Evolutionary conservation across 1,140 invertebrate genomes (phyloP), one percentile per base, ranked within the genome.

Genomic region (Brachionus asplanchnoidis): DNA sequence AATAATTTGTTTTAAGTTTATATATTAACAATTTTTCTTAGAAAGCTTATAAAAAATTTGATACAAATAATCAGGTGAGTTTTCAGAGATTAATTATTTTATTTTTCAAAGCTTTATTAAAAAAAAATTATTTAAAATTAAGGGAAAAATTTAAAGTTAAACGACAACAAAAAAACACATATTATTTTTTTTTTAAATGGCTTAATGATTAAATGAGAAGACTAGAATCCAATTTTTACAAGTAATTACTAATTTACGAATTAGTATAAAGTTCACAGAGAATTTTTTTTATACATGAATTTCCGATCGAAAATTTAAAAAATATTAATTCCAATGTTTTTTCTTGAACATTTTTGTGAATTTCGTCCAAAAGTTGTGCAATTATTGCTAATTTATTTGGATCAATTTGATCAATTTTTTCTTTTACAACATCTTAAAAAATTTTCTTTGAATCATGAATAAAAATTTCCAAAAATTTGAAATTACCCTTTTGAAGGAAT

Each of bases 251-350:
- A n/a, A 14, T 53, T 23, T 50, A 50, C 28, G 73, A 28, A 26
- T 46, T 73, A 73, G 68, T n/a, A 46, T 50, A 77, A 26, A 77
- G 73, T 50, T 77, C 73, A 77, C 73, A 77, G 20, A 77, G 17
- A 26, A 77, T 77, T 77, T 50, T 77, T 44, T 77, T 77, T n/a
- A 77, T 77, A 50, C 42, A 50, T 9, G 46, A 50, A 23, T 77
- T 44, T 50, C 73, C 73, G 2, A 77, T 77, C 4, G 12, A 50
- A 50, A 11, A 46, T 50, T 77, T 77, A 28, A 77, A 77, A 77
- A 77, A 77, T 26, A 77, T 50, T 12, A 77, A 53, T 44, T 77
- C 73, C n/a, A 77, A 23, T 20, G 42, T 77, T 50, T 46, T 77
- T 46, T 46, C 73, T 36, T 50, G 12, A 14, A 77, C 17, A 50